Conservation (phyloP, 2,113 vertebrate genomes). For the Planiliza haematocheilus region DNA sequence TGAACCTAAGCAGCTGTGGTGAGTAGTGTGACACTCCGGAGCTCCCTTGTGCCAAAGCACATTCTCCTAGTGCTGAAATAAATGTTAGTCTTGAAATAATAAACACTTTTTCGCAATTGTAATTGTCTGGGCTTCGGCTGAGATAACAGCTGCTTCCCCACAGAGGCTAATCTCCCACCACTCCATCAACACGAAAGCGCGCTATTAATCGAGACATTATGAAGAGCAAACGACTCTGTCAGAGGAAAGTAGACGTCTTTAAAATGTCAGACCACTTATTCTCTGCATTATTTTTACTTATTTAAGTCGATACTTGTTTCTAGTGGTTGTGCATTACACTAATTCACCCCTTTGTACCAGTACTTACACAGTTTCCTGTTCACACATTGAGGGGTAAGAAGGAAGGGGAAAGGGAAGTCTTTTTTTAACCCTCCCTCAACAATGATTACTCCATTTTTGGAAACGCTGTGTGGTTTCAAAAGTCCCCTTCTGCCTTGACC, state of each 20-base stretch:
- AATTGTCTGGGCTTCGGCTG: neutral
- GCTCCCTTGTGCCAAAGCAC: constrained; percentile 3
- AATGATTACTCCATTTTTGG: constrained; percentile 40
- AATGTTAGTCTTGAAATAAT: constrained; percentile 43
- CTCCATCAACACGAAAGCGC: neutral
- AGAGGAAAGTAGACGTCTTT: neutral
- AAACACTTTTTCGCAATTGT: constrained; percentile 15
- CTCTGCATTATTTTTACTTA: neutral
- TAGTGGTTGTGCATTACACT: neutral
- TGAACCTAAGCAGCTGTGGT: neutral
- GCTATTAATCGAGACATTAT: neutral
- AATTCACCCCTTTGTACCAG: neutral
- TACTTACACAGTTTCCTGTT: constrained; percentile 33
- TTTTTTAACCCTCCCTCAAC: constrained; percentile 22
- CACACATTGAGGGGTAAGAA: constrained; percentile 8
- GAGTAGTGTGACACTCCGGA: neutral
- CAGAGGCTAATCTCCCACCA: constrained; percentile 3
- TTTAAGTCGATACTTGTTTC: neutral
- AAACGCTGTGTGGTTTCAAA: constrained; percentile 24
- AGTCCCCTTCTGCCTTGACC: constrained; percentile 23
- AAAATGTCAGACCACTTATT: no score
- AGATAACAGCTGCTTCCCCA: neutral
- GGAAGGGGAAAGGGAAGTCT: constrained; percentile 44
- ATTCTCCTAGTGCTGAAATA: constrained; percentile 28
- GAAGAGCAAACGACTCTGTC: neutral